Percentiles rank a stretch among this genome's conserved stretches.
phyloP scores from a whole-genome alignment of 2,113 vertebrate genomes.

The Pterocles burchelli region DNA sequence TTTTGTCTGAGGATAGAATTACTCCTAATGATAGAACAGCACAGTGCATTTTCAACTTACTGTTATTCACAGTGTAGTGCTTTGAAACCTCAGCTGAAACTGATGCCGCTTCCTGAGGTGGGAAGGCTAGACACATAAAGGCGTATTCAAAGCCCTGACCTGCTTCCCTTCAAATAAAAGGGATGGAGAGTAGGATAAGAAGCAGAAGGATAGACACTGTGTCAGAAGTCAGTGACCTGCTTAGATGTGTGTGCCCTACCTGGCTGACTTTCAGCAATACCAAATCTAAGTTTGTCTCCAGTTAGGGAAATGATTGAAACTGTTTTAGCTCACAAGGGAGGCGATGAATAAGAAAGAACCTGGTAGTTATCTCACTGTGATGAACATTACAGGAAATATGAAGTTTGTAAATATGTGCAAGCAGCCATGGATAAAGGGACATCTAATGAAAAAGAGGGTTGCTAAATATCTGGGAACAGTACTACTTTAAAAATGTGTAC shows the following conservation, averaged over 20 bases:
- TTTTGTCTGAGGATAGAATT: neutral
- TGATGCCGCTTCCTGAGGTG: neutral
- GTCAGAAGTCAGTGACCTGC: neutral
- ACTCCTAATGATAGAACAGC: neutral
- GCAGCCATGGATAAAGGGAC: neutral
- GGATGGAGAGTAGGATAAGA: neutral
- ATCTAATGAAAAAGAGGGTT: neutral
- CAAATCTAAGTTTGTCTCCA: neutral
- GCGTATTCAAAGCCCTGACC: neutral
- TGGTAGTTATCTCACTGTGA: neutral
- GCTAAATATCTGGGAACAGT: neutral
- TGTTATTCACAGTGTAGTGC: neutral
- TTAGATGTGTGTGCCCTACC: neutral
- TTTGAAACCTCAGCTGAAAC: neutral
- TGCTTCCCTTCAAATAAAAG: neutral
- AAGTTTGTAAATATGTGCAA: neutral
- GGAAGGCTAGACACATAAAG: neutral
- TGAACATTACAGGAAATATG: neutral
- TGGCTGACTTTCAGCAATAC: neutral
- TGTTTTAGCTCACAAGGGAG: neutral
- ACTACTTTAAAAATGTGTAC: neutral
- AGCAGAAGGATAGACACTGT: neutral
- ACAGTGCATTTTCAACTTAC: neutral
- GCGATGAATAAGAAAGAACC: neutral
- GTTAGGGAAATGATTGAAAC: neutral